Conservation (phyloP, 2,888 invertebrate species). For the Cryptophagus acutangulus region DNA sequence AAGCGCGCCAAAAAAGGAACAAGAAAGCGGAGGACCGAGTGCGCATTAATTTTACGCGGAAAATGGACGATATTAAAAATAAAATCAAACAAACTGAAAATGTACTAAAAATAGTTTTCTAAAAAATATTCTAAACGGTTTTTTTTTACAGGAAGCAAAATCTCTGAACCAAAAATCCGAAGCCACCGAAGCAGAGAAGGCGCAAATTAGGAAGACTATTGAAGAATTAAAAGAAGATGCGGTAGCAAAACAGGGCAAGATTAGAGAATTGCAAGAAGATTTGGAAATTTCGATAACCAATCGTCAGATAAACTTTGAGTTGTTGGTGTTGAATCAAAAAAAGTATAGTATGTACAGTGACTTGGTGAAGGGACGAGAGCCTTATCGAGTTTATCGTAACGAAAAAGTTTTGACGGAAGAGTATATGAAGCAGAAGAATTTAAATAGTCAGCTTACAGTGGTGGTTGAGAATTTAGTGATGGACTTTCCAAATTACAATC, state of each 20-base stretch:
- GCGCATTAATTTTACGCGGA: constrained; percentile 52
- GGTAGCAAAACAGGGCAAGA: constrained; percentile 13
- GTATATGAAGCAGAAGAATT: constrained; percentile 53
- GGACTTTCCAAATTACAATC: constrained; percentile 59
- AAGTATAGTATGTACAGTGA: constrained; percentile 58
- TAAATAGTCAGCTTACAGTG: constrained; percentile 56
- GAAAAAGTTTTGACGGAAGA: constrained; percentile 53
- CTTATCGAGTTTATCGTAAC: constrained; percentile 35
- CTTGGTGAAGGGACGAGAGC: constrained; percentile 46
- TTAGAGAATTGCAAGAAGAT: constrained; percentile 27
- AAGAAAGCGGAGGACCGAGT: constrained; percentile 44
- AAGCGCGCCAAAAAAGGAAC: constrained; percentile 52
- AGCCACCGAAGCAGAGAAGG: constrained; percentile 6
- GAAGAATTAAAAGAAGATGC: constrained; percentile 9
- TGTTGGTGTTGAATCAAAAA: constrained; percentile 64
- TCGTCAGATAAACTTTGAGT: constrained; percentile 51
- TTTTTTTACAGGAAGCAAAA: constrained; percentile 13
- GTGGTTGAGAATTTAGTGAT: constrained; percentile 55
- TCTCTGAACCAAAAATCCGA: constrained; percentile 3
- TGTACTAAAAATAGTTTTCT: too few species aligned
- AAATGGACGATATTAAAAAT: constrained; percentile 55
- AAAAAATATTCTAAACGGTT: too few species aligned
- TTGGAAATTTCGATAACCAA: constrained; percentile 44
- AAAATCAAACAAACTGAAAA: constrained; percentile 54
- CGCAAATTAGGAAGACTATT: too few species aligned